Base-by-base conservation (phyloP, 2,888 invertebrate species). In the Rotaria socialis region DNA sequence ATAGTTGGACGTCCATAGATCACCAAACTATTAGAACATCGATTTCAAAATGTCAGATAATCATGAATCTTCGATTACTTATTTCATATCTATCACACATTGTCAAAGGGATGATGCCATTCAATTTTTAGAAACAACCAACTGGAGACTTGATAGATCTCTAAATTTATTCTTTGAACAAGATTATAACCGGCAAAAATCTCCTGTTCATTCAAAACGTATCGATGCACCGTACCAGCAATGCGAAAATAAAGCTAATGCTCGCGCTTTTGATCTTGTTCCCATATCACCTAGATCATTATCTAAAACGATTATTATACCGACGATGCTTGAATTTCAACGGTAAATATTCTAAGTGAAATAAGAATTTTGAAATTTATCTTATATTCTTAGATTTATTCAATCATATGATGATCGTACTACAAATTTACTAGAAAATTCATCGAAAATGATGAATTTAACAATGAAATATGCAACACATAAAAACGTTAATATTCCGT, bases 391-490 rank as follows among this genome's bases (percentile, higher is more conserved):
- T 67, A 67, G 67, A 67, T 67, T 67, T 35, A 67, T 67, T 35
- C 16, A 67, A 67, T 67, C 35, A 7, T 67, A 19, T 19, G 6
- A 67, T 67, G 19, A 2, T 19, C 2, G 35, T 67, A 35, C 16
- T 19, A 67, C 27, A 67, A 67, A 67, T 67, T 14, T 67, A 35
- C 67, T 67, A 7, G 67, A 67, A 67, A 67, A 67, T 67, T 67
- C 67, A 6, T 35, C 67, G 1, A 67, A 67, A 67, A 67, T 67
- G 67, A 67, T 67, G 67, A 41, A 67, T 67, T 67, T 67, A 67
- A 35, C 35, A 27, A 67, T 67, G 67, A 67, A 67, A 67, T 67
- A 67, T 67, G 67, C 19, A 5, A 16, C 35, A 35, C 35, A 27
- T 67, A 16, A 41, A 67, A 35, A 27, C 5, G 16, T 35, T 3